Evolutionary conservation across 2,888 invertebrate genomes (phyloP).

Genomic region (Drosophila picticornis): DNA sequence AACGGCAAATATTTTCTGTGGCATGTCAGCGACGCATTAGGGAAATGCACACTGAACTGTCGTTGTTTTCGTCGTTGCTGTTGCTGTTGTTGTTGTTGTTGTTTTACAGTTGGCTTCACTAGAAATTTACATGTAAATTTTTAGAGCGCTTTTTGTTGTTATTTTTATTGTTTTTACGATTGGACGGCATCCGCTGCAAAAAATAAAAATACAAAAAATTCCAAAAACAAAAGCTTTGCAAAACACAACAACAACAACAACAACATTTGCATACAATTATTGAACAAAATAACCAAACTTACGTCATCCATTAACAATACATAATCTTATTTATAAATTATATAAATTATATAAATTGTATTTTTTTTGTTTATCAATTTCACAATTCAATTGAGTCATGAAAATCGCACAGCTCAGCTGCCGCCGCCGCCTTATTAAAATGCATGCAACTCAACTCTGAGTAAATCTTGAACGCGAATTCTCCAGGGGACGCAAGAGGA

Average conservation of each 20-base stretch:
- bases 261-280: constrained; percentile 63
- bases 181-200: constrained; percentile 55
- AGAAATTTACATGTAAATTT: constrained; percentile 71
- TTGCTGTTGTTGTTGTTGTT: constrained; percentile 36
- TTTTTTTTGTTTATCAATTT: constrained; percentile 43
- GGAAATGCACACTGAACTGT: constrained; percentile 60
- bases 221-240: constrained; percentile 7
- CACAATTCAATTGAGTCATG: constrained; percentile 35
- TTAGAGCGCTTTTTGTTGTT: constrained; percentile 47
- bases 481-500: constrained; percentile 28
- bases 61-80: constrained; percentile 35
- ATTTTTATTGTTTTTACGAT: constrained; percentile 68
- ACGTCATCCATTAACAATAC: constrained; percentile 52
- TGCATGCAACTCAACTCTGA: constrained; percentile 53
- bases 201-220: constrained; percentile 9
- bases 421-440: constrained; percentile 22
- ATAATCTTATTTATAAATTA: constrained; percentile 29
- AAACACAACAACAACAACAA: constrained; percentile 34
- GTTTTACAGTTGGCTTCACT: constrained; percentile 14
- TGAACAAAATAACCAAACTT: constrained; percentile 43
- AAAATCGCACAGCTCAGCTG: constrained; percentile 21
- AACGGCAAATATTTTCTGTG: constrained; percentile 16
- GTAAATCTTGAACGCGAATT: constrained; percentile 24
- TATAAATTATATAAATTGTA: not conserved
- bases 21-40: constrained; percentile 61